Base-by-base conservation (phyloP, 2,113 vertebrate species). In the Pseudorhombus dupliciocellatus region DNA sequence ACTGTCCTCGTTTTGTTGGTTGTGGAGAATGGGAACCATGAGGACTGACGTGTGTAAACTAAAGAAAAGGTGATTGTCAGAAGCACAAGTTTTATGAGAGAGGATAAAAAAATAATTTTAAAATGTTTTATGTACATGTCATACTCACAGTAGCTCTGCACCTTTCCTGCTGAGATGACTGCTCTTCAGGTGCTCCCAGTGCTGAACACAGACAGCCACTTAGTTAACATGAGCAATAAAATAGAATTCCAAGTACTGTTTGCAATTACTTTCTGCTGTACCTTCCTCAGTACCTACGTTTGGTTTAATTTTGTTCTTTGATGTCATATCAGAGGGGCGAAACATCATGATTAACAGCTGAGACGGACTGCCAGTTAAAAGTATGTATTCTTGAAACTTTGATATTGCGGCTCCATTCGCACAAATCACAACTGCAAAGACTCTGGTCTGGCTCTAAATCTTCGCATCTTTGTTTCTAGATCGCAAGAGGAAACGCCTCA, bases 121-220 rank as follows among this genome's bases (percentile, higher is more conserved):
- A 24, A 44, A 46, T 22, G 34, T 18, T 16, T 12, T 65, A 30
- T 64, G 18, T 7, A 21, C 7, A 65, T 21, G 22, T 56, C 0
- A n/a, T 70, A 83, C 89, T 85, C 31, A 90, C 89, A 70, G 51
- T 21, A 75, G 26, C 14, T 71, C n/a, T 67, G 46, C 0, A 4
- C 4, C 4, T 55, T 66, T 77, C 81, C 59, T 22, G 65, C 28
- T 53, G 61, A 40, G 68, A 20, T 2, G 24, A 4, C 26, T 64
- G n/a, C 5, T 24, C 52, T 28, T 22, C 83, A 56, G 40, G 7
- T 9, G 22, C 18, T 15, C 0, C 24, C 51, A 0, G 81, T 90
- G 58, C 56, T 28, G 59, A 76, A 57, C 16, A 73, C 4, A 31
- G 31, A 66, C 26, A 40, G 26, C 62, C 14, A 65, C 42, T 48